phyloP scores from a whole-genome alignment of 2,797 vertebrate species.

The Periparus ater region DNA sequence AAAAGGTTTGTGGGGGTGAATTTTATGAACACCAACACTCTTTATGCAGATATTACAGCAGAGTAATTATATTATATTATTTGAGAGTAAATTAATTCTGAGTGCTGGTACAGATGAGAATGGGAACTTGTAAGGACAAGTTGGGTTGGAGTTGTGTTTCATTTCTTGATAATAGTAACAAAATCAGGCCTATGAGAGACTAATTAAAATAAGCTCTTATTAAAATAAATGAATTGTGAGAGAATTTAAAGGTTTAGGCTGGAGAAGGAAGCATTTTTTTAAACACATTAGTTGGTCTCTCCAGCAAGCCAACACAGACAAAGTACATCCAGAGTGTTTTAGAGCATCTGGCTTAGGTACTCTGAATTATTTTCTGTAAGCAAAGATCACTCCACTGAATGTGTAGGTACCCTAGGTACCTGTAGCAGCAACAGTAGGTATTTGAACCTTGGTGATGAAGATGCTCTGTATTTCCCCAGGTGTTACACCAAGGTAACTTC shows the following conservation, averaged over 20 bases:
- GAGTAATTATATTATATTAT: neutral
- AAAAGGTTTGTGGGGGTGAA: neutral
- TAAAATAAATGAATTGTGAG: neutral
- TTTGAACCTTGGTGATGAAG: neutral
- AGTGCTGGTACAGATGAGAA: neutral
- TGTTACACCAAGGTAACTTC: neutral
- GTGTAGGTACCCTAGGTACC: neutral
- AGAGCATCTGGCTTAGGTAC: neutral
- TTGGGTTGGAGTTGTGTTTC: neutral
- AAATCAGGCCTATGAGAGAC: neutral
- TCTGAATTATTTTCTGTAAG: neutral
- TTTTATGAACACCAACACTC: neutral
- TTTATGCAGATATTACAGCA: neutral
- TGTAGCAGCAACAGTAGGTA: neutral
- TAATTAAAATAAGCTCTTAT: neutral
- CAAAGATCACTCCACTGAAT: neutral
- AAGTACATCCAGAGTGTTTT: neutral
- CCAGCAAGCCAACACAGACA: neutral
- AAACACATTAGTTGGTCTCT: neutral
- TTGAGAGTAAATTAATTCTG: neutral
- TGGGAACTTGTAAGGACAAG: neutral
- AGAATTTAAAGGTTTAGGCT: neutral
- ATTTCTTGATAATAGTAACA: neutral
- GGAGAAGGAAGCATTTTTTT: neutral
- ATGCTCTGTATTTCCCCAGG: neutral